phyloP scores from a whole-genome alignment of 2,113 vertebrate species.

The Blennius ocellaris region DNA sequence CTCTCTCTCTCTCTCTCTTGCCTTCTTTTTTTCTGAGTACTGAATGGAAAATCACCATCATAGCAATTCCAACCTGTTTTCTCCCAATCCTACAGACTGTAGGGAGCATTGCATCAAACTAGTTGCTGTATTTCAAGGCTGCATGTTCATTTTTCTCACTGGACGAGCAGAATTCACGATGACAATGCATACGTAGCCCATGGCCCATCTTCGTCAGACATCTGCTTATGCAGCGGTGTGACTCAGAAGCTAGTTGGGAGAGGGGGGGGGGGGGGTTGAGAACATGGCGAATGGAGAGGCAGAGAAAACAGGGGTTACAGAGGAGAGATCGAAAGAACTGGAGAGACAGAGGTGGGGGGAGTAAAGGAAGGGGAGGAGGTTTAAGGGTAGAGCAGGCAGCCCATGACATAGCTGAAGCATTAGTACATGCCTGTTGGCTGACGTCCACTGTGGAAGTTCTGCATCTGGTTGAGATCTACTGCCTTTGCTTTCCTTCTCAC shows the following conservation, averaged over 20 bases:
- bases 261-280: background rate
- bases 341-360: slow-evolving; percentile 12
- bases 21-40: slow-evolving; percentile 42
- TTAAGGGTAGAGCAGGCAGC: slow-evolving; percentile 60
- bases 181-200: background rate
- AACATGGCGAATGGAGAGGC: slow-evolving; percentile 1
- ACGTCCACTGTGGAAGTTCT: slow-evolving; percentile 74
- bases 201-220: slow-evolving; percentile 7
- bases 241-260: slow-evolving; percentile 4
- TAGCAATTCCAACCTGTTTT: slow-evolving; percentile 44
- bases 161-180: slow-evolving; percentile 26
- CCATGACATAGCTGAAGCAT: slow-evolving; percentile 84
- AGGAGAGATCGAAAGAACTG: slow-evolving; percentile 32
- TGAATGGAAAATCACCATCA: slow-evolving; percentile 84
- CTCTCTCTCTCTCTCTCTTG: slow-evolving; percentile 31
- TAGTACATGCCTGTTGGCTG: slow-evolving; percentile 83
- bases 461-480: slow-evolving; percentile 83
- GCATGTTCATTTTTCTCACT: too few species aligned
- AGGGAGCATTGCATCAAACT: background rate
- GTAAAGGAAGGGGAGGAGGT: slow-evolving; percentile 48
- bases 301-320: slow-evolving; percentile 11
- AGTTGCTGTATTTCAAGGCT: slow-evolving; percentile 13
- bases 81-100: slow-evolving; percentile 16
- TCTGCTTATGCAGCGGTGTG: slow-evolving; percentile 23
- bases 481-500: slow-evolving; percentile 35